Evolutionary conservation across 2,888 invertebrate genomes (phyloP), one percentile per base, ranked within the genome.

Genomic region (Parascotia fuliginaria): DNA sequence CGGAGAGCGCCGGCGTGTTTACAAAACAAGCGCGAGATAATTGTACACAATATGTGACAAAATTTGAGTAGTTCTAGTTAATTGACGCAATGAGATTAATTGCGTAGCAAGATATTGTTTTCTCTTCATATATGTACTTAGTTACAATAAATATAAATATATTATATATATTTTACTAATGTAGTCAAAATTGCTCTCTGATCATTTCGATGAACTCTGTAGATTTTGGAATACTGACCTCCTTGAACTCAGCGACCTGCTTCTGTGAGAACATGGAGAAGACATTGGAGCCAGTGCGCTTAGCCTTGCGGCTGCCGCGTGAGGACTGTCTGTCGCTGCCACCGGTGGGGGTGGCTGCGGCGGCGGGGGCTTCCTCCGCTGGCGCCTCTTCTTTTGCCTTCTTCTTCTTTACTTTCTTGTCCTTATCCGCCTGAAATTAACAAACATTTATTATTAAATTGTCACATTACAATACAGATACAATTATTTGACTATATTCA

Each of bases 251-350:
- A 79, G 97, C 97, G 81, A 98, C 97, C 94, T 98, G 98, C 93
- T 96, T 96, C 94, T 98, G 98, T 78, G 97, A 96, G 95, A 98
- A 98, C 96, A 98, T 97, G 84, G 98, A 97, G 95, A 98, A 98
- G 88, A 98, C 98, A 93, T 97, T 98, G 94, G 97, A 97, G 77
- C 98, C 98, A 85, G 96, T 95, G 87, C 97, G 95, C 93, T 97
- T 97, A 77, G 96, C 96, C 87, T 94, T 93, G 86, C 94, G 95
- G 89, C 96, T 96, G 74, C 97, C 96, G 73, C 97, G 95, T 78
- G 96, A 96, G 66, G 96, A 96, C 76, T 95, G 95, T 82, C 96
- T 93, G 73, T 94, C 94, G 60, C 94, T 93, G 68, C 94, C 87
- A 60, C 93, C 87, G 60, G 93, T 92, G 71, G 94, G 93, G 73